A percentile compares a stretch with the other conserved stretches of the same genome.
Conservation (phyloP, 1,140 invertebrate genomes). For the Trachymyrmex septentrionalis region DNA sequence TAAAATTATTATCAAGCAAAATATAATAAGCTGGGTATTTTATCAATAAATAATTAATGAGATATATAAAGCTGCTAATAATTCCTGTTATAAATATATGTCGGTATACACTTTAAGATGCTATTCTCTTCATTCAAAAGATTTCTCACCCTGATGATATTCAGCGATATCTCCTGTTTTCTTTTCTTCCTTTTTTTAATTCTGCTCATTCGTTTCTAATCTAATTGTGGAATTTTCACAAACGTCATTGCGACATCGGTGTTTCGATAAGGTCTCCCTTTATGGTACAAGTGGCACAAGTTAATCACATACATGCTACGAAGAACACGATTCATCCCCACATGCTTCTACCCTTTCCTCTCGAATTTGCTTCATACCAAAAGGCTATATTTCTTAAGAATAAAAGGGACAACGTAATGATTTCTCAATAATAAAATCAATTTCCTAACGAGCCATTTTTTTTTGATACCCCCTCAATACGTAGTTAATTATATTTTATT, state of each 20-base stretch:
- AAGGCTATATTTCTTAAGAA: constrained; percentile 4
- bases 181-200: constrained; percentile 54
- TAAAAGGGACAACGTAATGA: constrained; percentile 27
- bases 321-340: constrained; percentile 58
- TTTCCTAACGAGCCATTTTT: not conserved
- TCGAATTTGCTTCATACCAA: constrained; percentile 8
- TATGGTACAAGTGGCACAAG: constrained; percentile 80
- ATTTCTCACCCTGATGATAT: constrained; percentile 17
- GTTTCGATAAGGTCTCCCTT: constrained; percentile 67
- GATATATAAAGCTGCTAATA: constrained; percentile 26
- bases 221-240: constrained; percentile 48
- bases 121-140: constrained; percentile 6
- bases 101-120: constrained; percentile 10
- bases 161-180: constrained; percentile 24
- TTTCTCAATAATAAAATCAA: constrained; percentile 31
- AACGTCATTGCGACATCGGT: constrained; percentile 44
- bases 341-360: constrained; percentile 46
- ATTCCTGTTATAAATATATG: not conserved
- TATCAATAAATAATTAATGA: not conserved
- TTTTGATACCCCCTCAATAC: not conserved
- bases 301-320: constrained; percentile 80
- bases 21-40: not conserved
- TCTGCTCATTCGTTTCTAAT: constrained; percentile 59
- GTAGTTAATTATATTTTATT: constrained; percentile 2
- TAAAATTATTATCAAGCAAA: not conserved